A percentile compares a stretch with the other conserved stretches of the same genome.
phyloP scores from a whole-genome alignment of 2,797 vertebrate species.

The Martes flavigula region DNA sequence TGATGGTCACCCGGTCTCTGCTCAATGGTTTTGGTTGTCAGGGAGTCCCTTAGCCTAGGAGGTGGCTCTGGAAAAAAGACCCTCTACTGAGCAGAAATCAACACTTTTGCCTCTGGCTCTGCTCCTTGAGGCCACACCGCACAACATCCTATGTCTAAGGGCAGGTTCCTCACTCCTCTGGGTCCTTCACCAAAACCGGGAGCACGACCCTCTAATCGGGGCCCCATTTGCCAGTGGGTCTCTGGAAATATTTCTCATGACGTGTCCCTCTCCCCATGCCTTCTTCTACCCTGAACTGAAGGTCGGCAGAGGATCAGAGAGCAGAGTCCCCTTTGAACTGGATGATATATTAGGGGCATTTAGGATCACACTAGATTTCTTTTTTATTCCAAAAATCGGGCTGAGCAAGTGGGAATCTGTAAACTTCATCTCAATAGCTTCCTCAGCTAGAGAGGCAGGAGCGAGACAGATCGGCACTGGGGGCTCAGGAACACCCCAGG shows the following conservation, averaged over 20 bases:
- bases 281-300: background rate
- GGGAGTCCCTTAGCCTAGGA: background rate
- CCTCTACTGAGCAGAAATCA: background rate
- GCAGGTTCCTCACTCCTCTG: background rate
- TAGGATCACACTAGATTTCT: background rate
- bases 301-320: background rate
- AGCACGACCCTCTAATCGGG: background rate
- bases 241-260: background rate
- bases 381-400: background rate
- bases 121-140: background rate
- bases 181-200: background rate
- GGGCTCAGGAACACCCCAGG: background rate
- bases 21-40: background rate
- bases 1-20: background rate
- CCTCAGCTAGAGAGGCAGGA: background rate
- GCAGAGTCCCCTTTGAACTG: background rate
- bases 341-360: background rate
- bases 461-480: background rate
- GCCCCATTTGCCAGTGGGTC: background rate
- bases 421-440: background rate
- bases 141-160: background rate
- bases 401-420: background rate
- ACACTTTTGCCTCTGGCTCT: background rate
- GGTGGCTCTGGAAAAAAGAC: background rate
- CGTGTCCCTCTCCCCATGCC: accelerated